These are phyloP conservation scores for Pimpla rufipes DNA, from an alignment of 2,888 invertebrate species.

Conservation along the genomic window DNA sequence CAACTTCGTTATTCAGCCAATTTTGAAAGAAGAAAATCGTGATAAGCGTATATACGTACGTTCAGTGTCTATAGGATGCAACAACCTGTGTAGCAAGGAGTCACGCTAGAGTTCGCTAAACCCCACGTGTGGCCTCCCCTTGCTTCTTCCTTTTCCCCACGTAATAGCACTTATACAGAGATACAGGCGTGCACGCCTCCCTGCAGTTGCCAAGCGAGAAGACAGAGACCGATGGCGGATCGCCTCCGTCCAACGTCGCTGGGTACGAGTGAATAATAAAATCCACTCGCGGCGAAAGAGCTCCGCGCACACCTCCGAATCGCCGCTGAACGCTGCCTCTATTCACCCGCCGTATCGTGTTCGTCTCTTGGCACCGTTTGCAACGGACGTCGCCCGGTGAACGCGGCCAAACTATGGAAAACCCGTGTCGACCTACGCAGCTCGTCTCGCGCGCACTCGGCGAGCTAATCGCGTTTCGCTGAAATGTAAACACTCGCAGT, in stretches of 20 bases:
- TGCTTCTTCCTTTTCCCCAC: conserved; percentile 24
- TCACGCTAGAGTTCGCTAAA: conserved; percentile 64
- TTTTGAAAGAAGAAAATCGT: too few relatives aligned
- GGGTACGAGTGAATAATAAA: conserved; percentile 59
- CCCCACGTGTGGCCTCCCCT: conserved; percentile 49
- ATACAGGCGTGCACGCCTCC: conserved; percentile 31
- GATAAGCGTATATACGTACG: too few relatives aligned
- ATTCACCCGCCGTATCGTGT: too few relatives aligned
- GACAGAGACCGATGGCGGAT: conserved; percentile 37
- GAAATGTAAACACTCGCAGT: too few relatives aligned
- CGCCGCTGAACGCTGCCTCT: background rate
- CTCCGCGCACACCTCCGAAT: conserved; percentile 35
- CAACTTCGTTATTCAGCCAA: too few relatives aligned
- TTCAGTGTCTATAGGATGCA: background rate
- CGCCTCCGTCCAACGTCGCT: conserved; percentile 33
- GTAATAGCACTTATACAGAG: conserved; percentile 46
- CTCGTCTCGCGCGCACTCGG: too few relatives aligned
- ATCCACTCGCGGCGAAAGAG: conserved; percentile 46
- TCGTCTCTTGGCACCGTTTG: too few relatives aligned
- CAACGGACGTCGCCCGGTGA: too few relatives aligned
- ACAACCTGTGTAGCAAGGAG: conserved; percentile 33
- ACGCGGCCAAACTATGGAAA: too few relatives aligned
- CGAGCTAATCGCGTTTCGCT: too few relatives aligned
- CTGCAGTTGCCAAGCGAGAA: conserved; percentile 65
- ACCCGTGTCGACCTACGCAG: too few relatives aligned